Percentiles rank a stretch among this genome's conserved stretches.
phyloP scores from a whole-genome alignment of 2,113 vertebrate species.

The Climacteris rufus region DNA sequence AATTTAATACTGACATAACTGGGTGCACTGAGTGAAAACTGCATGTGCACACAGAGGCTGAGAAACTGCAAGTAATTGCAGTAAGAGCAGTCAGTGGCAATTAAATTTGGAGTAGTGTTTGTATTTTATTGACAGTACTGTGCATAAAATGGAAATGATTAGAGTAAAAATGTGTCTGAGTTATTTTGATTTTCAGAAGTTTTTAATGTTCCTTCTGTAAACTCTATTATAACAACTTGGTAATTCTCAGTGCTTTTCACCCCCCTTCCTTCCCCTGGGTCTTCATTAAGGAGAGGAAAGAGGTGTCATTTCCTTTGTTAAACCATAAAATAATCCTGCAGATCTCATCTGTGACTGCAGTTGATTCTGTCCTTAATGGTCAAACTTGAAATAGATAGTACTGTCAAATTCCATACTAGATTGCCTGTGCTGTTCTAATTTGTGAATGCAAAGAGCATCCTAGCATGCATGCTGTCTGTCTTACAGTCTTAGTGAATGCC shows the following conservation, averaged over 20 bases:
- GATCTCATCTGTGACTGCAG: neutral
- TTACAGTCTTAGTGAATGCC: neutral
- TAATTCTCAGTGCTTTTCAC: neutral
- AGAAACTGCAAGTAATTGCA: neutral
- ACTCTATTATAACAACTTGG: neutral
- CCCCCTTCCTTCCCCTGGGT: neutral
- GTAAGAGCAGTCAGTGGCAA: rapidly evolving
- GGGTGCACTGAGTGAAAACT: neutral
- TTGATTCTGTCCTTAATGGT: neutral
- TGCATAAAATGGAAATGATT: neutral
- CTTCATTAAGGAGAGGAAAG: neutral
- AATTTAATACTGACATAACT: neutral
- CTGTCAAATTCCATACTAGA: neutral
- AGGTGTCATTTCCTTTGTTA: neutral
- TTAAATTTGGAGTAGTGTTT: neutral
- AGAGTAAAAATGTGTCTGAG: neutral
- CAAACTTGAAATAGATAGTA: neutral
- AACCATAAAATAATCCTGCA: neutral
- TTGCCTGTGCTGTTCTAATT: neutral
- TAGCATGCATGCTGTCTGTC: neutral
- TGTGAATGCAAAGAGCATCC: neutral
- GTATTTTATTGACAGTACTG: neutral
- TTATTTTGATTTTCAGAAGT: neutral
- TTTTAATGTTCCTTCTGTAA: neutral
- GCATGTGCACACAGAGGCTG: neutral